Conservation (phyloP, 2,113 vertebrate species). For the Isurus oxyrinchus region DNA sequence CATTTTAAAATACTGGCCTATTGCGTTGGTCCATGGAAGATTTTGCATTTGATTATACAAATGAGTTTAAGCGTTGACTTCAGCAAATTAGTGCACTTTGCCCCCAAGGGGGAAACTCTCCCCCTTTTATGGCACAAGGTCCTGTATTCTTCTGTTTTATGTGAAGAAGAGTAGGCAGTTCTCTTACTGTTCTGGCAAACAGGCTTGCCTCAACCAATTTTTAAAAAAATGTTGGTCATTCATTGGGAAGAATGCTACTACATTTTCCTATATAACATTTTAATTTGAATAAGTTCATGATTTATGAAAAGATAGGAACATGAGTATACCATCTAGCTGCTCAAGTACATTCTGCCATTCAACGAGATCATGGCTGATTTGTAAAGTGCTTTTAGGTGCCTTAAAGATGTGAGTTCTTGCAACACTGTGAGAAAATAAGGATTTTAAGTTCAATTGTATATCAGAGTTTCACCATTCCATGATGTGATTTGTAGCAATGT, state of each 20-base stretch:
- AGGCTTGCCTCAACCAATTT: neutral
- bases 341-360: neutral
- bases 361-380: neutral
- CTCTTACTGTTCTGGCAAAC: neutral
- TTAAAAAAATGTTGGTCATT: neutral
- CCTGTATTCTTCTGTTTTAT: neutral
- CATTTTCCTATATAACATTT: neutral
- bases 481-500: neutral
- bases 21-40: neutral
- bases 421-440: neutral
- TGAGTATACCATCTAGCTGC: neutral
- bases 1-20: neutral
- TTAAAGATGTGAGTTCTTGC: neutral
- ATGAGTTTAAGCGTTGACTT: neutral
- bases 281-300: neutral
- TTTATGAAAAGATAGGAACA: neutral
- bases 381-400: neutral
- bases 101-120: neutral
- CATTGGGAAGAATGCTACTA: neutral
- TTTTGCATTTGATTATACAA: neutral
- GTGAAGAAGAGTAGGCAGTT: neutral
- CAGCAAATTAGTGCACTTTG: neutral
- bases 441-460: neutral
- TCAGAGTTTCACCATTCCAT: neutral
- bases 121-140: neutral